Conservation (phyloP, 2,113 vertebrate species). For the Brachyhypopomus occidentalis region DNA sequence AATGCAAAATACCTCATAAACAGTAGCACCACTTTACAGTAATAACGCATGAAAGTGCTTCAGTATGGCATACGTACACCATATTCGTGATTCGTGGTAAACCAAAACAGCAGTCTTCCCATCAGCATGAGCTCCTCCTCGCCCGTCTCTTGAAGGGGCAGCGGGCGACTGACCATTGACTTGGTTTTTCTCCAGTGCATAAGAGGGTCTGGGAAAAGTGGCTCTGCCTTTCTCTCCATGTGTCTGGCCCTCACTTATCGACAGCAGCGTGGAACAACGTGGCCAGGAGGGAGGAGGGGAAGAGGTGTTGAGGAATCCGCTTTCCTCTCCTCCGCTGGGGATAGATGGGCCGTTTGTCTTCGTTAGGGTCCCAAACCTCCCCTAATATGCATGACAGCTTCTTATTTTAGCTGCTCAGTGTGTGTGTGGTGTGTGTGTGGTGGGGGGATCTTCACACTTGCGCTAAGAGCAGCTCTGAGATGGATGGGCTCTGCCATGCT, state of each 20-base stretch:
- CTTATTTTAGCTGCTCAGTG: too few species aligned
- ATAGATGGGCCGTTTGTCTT: constrained; percentile 27
- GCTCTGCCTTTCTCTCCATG: constrained; percentile 13
- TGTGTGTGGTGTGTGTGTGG: too few species aligned
- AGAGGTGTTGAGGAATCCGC: not conserved
- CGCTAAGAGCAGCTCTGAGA: too few species aligned
- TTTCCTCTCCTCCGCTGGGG: constrained; percentile 4
- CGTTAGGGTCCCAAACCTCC: constrained; percentile 20
- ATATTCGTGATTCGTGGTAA: not conserved
- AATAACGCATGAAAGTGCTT: not conserved
- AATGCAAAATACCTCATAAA: not conserved
- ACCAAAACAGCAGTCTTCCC: not conserved
- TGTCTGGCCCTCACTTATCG: constrained; percentile 32
- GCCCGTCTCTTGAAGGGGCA: too few species aligned
- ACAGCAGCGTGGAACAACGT: constrained; percentile 37
- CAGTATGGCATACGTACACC: not conserved
- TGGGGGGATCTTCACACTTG: too few species aligned
- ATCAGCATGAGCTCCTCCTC: too few species aligned
- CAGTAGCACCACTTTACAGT: not conserved
- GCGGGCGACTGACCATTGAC: too few species aligned
- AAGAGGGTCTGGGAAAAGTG: too few species aligned
- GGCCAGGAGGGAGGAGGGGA: not conserved
- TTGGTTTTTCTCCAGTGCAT: too few species aligned
- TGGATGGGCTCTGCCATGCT: too few species aligned
- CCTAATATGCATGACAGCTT: not conserved